These are phyloP conservation scores for Chlorodrepanis virens DNA, from an alignment of 2,113 vertebrate genomes.

Conservation along the genomic window DNA sequence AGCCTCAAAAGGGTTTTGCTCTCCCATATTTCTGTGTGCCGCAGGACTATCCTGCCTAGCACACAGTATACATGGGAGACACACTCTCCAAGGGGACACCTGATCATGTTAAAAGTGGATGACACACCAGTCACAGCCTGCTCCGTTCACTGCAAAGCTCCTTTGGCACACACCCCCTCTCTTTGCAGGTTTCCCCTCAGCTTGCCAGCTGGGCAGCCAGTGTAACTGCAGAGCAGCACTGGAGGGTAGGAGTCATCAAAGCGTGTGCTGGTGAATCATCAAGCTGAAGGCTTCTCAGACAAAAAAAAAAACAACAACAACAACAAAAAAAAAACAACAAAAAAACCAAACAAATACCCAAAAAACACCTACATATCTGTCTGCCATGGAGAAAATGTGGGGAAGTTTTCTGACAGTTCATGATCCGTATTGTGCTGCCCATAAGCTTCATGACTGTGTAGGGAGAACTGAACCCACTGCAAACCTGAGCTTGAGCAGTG, in stretches of 20 bases:
- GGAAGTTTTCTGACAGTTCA: background rate
- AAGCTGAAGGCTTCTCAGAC: background rate
- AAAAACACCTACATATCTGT: background rate
- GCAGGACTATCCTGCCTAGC: background rate
- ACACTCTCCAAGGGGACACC: background rate
- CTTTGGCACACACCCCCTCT: background rate
- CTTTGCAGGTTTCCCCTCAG: background rate
- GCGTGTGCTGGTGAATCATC: background rate
- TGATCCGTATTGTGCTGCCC: background rate
- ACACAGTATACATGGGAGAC: background rate
- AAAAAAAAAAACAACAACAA: background rate
- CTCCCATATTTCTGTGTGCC: rapidly evolving
- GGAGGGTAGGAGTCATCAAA: background rate
- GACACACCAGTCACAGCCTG: background rate
- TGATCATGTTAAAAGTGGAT: background rate
- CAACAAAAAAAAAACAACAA: background rate
- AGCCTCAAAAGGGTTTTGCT: background rate
- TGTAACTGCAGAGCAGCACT: background rate
- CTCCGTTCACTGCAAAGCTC: background rate
- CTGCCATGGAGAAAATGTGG: background rate
- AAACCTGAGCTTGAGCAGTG: background rate
- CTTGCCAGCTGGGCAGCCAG: background rate
- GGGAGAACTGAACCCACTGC: background rate
- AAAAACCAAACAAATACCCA: no score
- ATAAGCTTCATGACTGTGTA: background rate